Base-by-base conservation (phyloP, 2,888 invertebrate species). In the Cepaea hortensis region DNA sequence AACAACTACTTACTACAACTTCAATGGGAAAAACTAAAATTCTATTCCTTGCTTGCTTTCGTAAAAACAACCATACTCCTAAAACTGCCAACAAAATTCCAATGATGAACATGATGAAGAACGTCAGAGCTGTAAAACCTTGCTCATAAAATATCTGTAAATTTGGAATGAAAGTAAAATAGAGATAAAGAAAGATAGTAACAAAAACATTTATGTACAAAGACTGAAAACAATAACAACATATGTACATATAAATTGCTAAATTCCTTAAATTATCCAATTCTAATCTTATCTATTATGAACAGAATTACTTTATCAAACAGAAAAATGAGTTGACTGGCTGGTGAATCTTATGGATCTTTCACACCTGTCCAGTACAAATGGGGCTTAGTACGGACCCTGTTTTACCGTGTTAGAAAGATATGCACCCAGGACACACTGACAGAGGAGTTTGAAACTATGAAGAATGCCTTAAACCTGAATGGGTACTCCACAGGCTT, bases 91-190 rank as follows among this genome's bases (percentile, higher is more conserved):
- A 84, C 13, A 89, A 48, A 62, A 91, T 85, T 6, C 93, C 93
- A 18, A 92, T 87, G 50, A 93, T 84, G n/a, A 93, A 79, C 0
- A 91, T 93, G 85, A 91, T 88, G 85, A 93, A 90, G 85, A 93
- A 91, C 2, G 90, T 86, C 88, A 93, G 88, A 7, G 91, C 92
- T 61, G 93, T 93, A 85, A 92, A 91, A 6, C 93, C 93, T 86
- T 94, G 92, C 84, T 93, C 88, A 81, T 91, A 92, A 55, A 92
- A 80, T 50, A 92, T 81, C 93, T 93, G 90, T 70, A 72, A 82
- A 48, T 72, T 6, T 55, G 46, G n/a, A 82, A n/a, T 50, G 6
- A n/a, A 61, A 79, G 5, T 3, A 18, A 15, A 50, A 5, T 9
- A 76, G 9, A 1, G 3, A 55, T 18, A n/a, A 50, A 20, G 4